Base-by-base conservation (phyloP, 2,113 vertebrate species). In the Gulo gulo region DNA sequence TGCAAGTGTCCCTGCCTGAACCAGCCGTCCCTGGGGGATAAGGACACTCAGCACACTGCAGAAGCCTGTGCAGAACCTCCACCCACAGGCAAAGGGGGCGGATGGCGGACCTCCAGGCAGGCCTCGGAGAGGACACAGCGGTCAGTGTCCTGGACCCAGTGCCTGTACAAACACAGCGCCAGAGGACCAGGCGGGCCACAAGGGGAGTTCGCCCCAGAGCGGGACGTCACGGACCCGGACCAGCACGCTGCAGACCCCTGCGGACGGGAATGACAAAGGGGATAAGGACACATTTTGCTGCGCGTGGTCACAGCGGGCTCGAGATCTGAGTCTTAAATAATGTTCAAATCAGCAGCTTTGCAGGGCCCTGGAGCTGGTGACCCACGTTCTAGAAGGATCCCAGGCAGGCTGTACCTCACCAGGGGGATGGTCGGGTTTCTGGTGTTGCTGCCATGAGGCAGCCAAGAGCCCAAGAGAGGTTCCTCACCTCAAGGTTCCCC, bases 61-160 rank as follows among this genome's bases (percentile, higher is more conserved):
- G 31, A 67, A 31, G 65, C 65, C 65, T 15, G 2, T 16, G 65
- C 31, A 24, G 57, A 24, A 20, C 5, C 20, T 24, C 78, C 20
- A 0, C 36, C 59, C 9, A 3, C 34, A 87, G 50, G 36, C 36
- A 39, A 5, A 47, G 79, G 2, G 23, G 16, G 65, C 18, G 50
- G 50, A 14, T 2, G 21, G 52, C 36, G 36, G 15, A 6, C 65
- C 76, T n/a, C 31, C 16, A 39, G 6, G n/a, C 10, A 15, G 42
- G 34, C 15, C 45, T 7, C 7, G 23, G 59, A 3, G 11, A 91
- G 88, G 24, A 67, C 76, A 10, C 1, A 0, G 23, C 7, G 2
- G 0, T 6, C 10, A 0, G 57, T 1, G 6, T 24, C 88, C 0
- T 0, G 5, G 63, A 13, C 1, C 7, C 26, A 16, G 24, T 80